Evolutionary conservation across 2,797 vertebrate genomes (phyloP).

Genomic region (Ciconia nigra): DNA sequence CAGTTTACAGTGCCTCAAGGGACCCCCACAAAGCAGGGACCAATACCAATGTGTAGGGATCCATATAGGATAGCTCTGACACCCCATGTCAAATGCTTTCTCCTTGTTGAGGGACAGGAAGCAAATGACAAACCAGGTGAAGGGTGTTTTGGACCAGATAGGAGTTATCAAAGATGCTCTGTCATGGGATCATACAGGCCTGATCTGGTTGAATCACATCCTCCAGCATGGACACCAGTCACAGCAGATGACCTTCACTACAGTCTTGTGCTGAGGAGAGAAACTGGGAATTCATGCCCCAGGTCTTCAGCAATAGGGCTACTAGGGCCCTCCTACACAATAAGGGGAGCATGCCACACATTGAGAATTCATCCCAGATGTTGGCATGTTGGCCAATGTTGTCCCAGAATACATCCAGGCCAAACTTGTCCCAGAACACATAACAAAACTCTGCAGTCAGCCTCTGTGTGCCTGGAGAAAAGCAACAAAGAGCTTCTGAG

Average conservation of each 20-base stretch:
- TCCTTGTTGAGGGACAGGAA: background rate
- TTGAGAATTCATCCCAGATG: background rate
- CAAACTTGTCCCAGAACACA: background rate
- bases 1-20: background rate
- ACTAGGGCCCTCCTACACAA: background rate
- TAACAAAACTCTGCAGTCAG: background rate
- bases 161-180: background rate
- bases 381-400: background rate
- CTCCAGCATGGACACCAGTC: background rate
- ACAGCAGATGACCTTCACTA: background rate
- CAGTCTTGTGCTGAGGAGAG: background rate
- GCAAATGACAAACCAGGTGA: background rate
- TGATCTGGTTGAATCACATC: background rate
- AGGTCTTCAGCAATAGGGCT: background rate
- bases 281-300: background rate
- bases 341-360: background rate
- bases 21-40: background rate
- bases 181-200: background rate
- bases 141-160: background rate
- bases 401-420: background rate
- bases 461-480: background rate
- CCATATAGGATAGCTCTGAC: background rate
- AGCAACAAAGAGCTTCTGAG: background rate
- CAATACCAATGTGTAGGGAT: background rate
- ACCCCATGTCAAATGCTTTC: background rate